These are phyloP conservation scores for Caenorhabditis drosophilae DNA, from an alignment of 2,888 invertebrate genomes.

Conservation along the genomic window DNA sequence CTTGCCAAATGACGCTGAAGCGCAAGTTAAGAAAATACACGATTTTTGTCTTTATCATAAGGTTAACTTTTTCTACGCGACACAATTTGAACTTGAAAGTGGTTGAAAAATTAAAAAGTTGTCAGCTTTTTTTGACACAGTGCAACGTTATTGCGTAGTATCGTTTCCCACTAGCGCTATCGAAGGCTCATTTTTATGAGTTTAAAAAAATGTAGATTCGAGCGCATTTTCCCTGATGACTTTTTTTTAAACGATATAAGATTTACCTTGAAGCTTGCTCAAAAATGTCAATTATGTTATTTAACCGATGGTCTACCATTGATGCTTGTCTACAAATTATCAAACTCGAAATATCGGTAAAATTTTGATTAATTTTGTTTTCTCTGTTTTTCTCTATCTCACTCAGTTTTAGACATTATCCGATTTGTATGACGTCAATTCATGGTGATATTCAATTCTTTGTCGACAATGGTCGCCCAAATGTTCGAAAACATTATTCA, in stretches of 20 bases:
- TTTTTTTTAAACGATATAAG: no score
- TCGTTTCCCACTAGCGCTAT: no score
- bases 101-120: no score
- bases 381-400: not conserved
- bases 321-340: conserved; percentile 1
- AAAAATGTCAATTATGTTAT: not conserved
- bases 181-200: no score
- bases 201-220: no score
- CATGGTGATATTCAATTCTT: conserved; percentile 2
- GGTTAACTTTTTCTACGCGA: not conserved
- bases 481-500: conserved; percentile 6
- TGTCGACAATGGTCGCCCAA: conserved; percentile 3
- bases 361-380: not conserved
- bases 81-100: no score
- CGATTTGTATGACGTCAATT: not conserved
- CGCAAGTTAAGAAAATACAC: not conserved
- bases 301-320: not conserved
- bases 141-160: no score
- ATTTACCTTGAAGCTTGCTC: not conserved
- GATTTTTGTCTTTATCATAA: not conserved
- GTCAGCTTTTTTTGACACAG: no score
- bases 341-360: not conserved
- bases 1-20: not conserved
- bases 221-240: no score
- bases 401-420: not conserved